Evolutionary conservation across 2,797 vertebrate genomes (phyloP).

Genomic region (Lycodopsis pacificus): DNA sequence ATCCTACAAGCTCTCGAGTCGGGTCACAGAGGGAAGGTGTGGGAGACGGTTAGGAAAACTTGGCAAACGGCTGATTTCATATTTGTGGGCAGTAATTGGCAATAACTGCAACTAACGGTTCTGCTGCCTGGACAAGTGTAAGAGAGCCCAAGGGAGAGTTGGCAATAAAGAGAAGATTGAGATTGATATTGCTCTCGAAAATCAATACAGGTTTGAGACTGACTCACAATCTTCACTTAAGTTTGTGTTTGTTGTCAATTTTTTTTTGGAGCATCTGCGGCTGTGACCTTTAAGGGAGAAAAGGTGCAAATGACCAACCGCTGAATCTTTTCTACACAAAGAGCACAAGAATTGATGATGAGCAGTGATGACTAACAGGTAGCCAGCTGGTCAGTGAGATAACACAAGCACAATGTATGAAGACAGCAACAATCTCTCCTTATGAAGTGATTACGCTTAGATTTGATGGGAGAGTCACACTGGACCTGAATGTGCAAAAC

Average conservation of each 20-base stretch:
- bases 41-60: constrained; percentile 6
- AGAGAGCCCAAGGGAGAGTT: constrained; percentile 37
- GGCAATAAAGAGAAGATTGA: constrained; percentile 51
- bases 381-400: constrained; percentile 40
- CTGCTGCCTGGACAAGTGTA: constrained; percentile 30
- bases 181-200: constrained; percentile 61
- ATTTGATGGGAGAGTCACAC: constrained; percentile 4
- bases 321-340: constrained; percentile 27
- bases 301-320: constrained; percentile 23
- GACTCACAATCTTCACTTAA: constrained; percentile 38
- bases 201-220: constrained; percentile 59
- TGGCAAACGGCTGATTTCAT: constrained; percentile 18
- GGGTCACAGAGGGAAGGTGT: constrained; percentile 8
- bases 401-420: constrained; percentile 6
- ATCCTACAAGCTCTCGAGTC: constrained; percentile 12
- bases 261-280: constrained; percentile 26
- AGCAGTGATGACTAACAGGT: constrained; percentile 45
- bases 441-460: constrained; percentile 1
- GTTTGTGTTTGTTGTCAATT: constrained; percentile 32
- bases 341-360: constrained; percentile 19
- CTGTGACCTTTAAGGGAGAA: constrained; percentile 35
- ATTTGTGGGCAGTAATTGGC: constrained; percentile 49
- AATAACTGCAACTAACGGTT: constrained; percentile 50
- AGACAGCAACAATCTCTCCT: constrained; percentile 3
- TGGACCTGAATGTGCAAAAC: constrained; percentile 5